phyloP scores from a whole-genome alignment of 2,888 invertebrate genomes.

The Strigamia maritima region DNA sequence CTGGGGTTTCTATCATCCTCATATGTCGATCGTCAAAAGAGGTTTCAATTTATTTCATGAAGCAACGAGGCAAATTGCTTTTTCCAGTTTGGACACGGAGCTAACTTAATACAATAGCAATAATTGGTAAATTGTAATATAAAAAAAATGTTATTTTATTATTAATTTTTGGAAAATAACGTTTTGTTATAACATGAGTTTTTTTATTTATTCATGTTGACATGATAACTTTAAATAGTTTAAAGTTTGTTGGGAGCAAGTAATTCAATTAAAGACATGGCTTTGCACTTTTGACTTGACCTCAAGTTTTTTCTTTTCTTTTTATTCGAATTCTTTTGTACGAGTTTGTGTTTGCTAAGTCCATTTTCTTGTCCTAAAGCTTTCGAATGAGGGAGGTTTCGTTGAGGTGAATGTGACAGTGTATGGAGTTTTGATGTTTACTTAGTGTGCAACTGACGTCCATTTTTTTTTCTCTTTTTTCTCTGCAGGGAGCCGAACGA shows the following conservation, averaged over 20 bases:
- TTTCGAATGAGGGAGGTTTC: conserved; percentile 5
- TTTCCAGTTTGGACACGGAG: background rate
- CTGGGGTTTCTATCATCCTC: conserved; percentile 25
- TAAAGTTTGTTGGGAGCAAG: background rate
- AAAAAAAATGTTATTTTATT: no score
- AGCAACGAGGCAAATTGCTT: conserved; percentile 31
- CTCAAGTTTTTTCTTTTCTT: background rate
- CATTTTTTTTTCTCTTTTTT: conserved; percentile 37
- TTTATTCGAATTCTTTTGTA: conserved; percentile 19
- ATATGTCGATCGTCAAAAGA: conserved; percentile 34
- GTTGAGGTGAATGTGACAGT: conserved; percentile 25
- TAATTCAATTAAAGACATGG: conserved; percentile 28
- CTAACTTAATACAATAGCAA: conserved; percentile 1
- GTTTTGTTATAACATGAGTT: no score
- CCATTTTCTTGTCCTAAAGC: conserved; percentile 14
- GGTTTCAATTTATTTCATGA: conserved; percentile 20
- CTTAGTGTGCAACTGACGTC: background rate
- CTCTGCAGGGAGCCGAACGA: conserved; percentile 80
- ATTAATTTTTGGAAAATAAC: background rate
- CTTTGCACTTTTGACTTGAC: conserved; percentile 4
- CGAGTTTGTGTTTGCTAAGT: conserved; percentile 20
- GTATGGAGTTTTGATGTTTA: conserved; percentile 28
- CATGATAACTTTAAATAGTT: background rate
- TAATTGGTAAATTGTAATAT: background rate
- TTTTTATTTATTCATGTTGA: background rate